Percentiles rank a stretch among this genome's conserved stretches.
Evolutionary conservation across 23 tunicate species (phyloP).

Genomic region (Pegea sp.): DNA sequence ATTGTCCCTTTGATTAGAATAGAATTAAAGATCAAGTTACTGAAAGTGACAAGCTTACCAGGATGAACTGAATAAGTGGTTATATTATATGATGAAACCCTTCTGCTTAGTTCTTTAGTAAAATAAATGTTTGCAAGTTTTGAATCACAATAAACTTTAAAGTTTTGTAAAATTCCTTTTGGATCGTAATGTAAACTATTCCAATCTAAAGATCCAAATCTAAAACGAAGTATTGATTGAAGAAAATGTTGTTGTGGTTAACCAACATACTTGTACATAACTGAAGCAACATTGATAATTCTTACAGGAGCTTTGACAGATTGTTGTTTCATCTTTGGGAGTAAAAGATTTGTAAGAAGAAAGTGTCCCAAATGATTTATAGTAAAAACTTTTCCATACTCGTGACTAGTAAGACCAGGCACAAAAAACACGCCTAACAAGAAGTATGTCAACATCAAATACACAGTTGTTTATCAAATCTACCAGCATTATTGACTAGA

Average conservation of each 20-base stretch:
- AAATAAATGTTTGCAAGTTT: neutral
- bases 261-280: neutral
- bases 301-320: neutral
- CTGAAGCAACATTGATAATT: neutral
- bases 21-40: neutral
- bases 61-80: neutral
- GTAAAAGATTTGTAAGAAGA: neutral
- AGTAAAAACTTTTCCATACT: neutral
- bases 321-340: neutral
- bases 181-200: neutral
- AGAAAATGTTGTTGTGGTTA: too few relatives aligned
- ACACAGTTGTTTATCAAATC: too few relatives aligned
- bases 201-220: slow-evolving; percentile 1
- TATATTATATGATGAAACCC: neutral
- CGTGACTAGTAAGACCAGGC: neutral
- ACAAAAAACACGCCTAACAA: neutral
- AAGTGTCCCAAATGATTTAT: neutral
- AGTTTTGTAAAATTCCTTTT: neutral
- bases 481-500: neutral
- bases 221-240: neutral
- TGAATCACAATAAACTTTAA: neutral
- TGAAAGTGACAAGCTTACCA: neutral
- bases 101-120: neutral
- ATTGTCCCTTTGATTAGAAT: neutral
- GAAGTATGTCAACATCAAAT: too few relatives aligned